phyloP scores from a whole-genome alignment of 2,888 invertebrate species.

The Drosophila glabriapex region DNA sequence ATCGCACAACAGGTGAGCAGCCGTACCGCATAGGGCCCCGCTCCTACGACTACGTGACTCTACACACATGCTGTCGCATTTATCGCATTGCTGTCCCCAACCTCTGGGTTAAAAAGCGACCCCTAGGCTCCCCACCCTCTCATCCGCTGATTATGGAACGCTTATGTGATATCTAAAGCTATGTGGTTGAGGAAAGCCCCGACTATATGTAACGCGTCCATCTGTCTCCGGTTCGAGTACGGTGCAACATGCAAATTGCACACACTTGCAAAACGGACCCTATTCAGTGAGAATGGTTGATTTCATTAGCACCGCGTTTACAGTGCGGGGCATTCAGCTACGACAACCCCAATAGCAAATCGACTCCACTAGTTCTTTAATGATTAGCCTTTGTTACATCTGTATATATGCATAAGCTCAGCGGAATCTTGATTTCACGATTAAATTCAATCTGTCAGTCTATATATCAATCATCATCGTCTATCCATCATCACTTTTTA shows the following conservation, averaged over 20 bases:
- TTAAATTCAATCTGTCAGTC: not conserved
- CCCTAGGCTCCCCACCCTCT: not conserved
- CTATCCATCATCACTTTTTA: not conserved
- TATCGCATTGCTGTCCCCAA: conserved; percentile 33
- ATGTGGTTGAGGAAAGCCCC: conserved; percentile 45
- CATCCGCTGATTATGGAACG: conserved; percentile 33
- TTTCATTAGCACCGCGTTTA: conserved; percentile 8
- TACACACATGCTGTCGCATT: conserved; percentile 50
- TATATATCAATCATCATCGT: not conserved
- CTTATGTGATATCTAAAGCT: conserved; percentile 2
- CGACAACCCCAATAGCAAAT: not conserved
- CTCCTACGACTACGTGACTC: conserved; percentile 61
- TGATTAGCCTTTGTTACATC: not conserved
- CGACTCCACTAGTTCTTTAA: not conserved
- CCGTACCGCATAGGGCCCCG: not conserved
- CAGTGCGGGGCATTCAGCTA: not conserved
- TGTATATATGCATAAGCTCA: not conserved
- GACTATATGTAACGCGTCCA: conserved; percentile 21
- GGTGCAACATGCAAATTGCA: conserved; percentile 10
- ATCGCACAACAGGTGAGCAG: conserved; percentile 48
- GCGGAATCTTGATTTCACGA: not conserved
- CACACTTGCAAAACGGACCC: not conserved
- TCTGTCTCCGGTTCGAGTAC: not conserved
- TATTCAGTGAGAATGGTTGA: not conserved
- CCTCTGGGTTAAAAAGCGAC: not conserved